Conservation (phyloP, 2,888 invertebrate species). For the Meteorus colon region DNA sequence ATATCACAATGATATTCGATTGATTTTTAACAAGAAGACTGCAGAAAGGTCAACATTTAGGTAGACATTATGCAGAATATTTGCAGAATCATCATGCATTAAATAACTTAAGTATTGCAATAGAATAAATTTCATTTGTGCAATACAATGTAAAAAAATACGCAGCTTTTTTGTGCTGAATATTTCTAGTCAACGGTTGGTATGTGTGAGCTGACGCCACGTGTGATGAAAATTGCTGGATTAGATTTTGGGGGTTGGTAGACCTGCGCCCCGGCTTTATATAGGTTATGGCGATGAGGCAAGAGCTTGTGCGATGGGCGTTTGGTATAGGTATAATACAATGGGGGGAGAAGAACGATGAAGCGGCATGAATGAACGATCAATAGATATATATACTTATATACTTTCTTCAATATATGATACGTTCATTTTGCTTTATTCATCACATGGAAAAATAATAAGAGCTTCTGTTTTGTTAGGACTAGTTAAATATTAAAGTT, state of each 20-base stretch:
- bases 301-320: constrained; percentile 46
- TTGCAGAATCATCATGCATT: neutral
- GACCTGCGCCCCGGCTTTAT: constrained; percentile 52
- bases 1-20: neutral
- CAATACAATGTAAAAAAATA: neutral
- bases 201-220: constrained; percentile 58
- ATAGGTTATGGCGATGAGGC: constrained; percentile 45
- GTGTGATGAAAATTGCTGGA: constrained; percentile 56
- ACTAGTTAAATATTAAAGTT: too few relatives aligned
- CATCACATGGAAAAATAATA: neutral
- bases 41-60: neutral
- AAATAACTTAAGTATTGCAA: neutral
- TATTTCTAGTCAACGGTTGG: constrained; percentile 28
- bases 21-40: neutral
- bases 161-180: neutral
- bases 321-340: constrained; percentile 52
- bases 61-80: neutral
- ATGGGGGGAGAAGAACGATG: constrained; percentile 54
- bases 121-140: neutral
- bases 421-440: constrained; percentile 17
- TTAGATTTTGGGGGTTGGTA: constrained; percentile 59
- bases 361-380: constrained; percentile 72
- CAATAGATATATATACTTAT: constrained; percentile 69
- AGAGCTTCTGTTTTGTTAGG: too few relatives aligned
- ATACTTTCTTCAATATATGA: constrained; percentile 18